A percentile compares a stretch with the other conserved stretches of the same genome.
phyloP scores from a whole-genome alignment of 1,140 invertebrate species.

The Drosophila subpulchrella region DNA sequence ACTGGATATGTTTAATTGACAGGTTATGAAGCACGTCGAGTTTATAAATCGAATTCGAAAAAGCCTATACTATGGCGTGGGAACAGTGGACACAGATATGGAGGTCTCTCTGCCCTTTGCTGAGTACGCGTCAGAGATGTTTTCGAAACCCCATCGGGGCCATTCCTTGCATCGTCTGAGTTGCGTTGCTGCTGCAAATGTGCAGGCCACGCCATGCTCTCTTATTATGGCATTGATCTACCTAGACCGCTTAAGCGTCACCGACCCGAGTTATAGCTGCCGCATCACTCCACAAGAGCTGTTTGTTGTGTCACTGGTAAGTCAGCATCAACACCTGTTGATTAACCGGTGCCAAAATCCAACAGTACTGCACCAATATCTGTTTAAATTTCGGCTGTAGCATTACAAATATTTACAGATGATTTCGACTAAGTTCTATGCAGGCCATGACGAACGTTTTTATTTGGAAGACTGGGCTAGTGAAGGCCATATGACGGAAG shows the following conservation, averaged over 20 bases:
- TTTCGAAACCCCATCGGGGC: slow-evolving; percentile 89
- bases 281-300: slow-evolving; percentile 93
- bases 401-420: slow-evolving; percentile 87
- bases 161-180: slow-evolving; percentile 92
- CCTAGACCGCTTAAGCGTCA: slow-evolving; percentile 91
- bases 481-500: slow-evolving; percentile 90
- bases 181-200: slow-evolving; percentile 91
- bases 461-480: slow-evolving; percentile 95
- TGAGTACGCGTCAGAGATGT: slow-evolving; percentile 93
- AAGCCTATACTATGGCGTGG: slow-evolving; percentile 94
- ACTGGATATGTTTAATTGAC: not conserved
- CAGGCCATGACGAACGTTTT: slow-evolving; percentile 95
- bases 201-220: slow-evolving; percentile 94
- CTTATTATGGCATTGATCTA: slow-evolving; percentile 94
- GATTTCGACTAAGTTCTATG: slow-evolving; percentile 97
- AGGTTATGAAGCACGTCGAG: slow-evolving; percentile 87
- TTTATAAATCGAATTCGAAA: slow-evolving; percentile 92
- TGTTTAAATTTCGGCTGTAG: not conserved
- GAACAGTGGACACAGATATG: slow-evolving; percentile 88
- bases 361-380: not conserved
- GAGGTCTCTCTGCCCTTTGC: slow-evolving; percentile 63
- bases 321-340: slow-evolving; percentile 66
- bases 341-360: slow-evolving; percentile 4
- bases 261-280: slow-evolving; percentile 93
- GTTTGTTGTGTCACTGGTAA: slow-evolving; percentile 96